A percentile compares a stretch with the other conserved stretches of the same genome.
These are phyloP conservation scores for Aplocera efformata DNA, from an alignment of 2,888 invertebrate species.

Conservation along the genomic window DNA sequence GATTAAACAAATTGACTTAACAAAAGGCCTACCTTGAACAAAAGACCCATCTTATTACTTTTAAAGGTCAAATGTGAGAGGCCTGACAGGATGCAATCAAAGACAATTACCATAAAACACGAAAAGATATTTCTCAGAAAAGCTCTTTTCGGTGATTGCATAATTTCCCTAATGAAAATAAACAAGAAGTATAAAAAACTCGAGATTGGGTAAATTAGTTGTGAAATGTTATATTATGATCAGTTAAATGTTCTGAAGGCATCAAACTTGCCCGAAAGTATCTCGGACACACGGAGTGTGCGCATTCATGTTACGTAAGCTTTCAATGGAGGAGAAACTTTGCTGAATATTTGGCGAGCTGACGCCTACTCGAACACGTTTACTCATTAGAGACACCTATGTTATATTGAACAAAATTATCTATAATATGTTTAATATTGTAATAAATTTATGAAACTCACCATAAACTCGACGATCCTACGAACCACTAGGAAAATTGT, in stretches of 20 bases:
- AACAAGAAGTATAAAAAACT: neutral
- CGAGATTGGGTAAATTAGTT: constrained; percentile 3
- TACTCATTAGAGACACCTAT: constrained; percentile 21
- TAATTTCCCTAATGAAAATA: constrained; percentile 4
- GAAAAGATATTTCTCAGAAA: constrained; percentile 24
- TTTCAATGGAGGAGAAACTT: constrained; percentile 49
- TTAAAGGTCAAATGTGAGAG: constrained; percentile 29
- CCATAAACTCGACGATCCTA: neutral
- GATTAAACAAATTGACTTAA: too few relatives aligned
- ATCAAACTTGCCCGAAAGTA: constrained; percentile 42
- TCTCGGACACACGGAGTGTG: constrained; percentile 35
- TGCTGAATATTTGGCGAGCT: constrained; percentile 49
- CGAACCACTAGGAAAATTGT: constrained; percentile 2
- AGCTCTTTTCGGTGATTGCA: constrained; percentile 9
- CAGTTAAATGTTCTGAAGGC: constrained; percentile 12
- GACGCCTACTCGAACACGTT: constrained; percentile 50
- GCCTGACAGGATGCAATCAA: constrained; percentile 21
- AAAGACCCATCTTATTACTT: constrained; percentile 7
- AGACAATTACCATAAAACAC: constrained; percentile 29
- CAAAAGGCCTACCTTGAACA: neutral
- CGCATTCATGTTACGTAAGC: constrained; percentile 51
- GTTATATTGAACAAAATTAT: too few relatives aligned
- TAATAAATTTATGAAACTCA: constrained; percentile 11
- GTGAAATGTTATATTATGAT: constrained; percentile 1
- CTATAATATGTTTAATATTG: too few relatives aligned